Base-by-base conservation (phyloP, 2,888 invertebrate genomes). In the Mechanitis messenoides region DNA sequence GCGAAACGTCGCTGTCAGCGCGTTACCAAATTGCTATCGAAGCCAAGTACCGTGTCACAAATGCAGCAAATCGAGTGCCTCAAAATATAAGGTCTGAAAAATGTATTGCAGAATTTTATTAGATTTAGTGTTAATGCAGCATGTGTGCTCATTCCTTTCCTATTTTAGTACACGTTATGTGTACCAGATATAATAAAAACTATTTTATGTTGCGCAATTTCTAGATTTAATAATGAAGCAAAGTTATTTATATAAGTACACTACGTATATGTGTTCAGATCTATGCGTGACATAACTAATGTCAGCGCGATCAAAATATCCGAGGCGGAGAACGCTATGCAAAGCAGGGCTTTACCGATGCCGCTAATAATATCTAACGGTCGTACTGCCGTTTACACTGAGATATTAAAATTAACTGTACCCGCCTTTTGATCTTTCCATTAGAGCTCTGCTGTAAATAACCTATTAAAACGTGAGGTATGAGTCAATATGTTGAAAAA, bases 351-450 rank as follows among this genome's bases (percentile, higher is more conserved):
- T 79, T 75, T 73, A 81, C 83, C 80, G 77, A 83, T 82, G 76
- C 75, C 79, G 86, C 87, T 87, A 89, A 88, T 89, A 88, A 89
- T 90, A 88, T 84, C 85, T 82, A 85, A 79, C 85, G 77, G 78
- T 68, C 74, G 74, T 77, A 74, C 76, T 82, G 78, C 79, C 83
- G 83, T 82, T 83, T 83, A 84, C 86, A 87, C 81, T 74, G 84
- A 84, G 87, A 87, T 88, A 88, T 88, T 87, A 89, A 90, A 88
- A 88, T 88, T 87, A 88, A 88, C 87, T 85, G 80, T 81, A 77
- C 78, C 77, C 74, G 75, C 77, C 87, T 81, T 90, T 89, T 90
- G 89, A 90, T 90, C 89, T 90, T 89, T 88, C 87, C 88, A 88
- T 88, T 88, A 89, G 84, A 79, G 78, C 80, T 80, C 72, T 72